Base-by-base conservation (phyloP, 1,140 invertebrate species). In the Planococcus citri region DNA sequence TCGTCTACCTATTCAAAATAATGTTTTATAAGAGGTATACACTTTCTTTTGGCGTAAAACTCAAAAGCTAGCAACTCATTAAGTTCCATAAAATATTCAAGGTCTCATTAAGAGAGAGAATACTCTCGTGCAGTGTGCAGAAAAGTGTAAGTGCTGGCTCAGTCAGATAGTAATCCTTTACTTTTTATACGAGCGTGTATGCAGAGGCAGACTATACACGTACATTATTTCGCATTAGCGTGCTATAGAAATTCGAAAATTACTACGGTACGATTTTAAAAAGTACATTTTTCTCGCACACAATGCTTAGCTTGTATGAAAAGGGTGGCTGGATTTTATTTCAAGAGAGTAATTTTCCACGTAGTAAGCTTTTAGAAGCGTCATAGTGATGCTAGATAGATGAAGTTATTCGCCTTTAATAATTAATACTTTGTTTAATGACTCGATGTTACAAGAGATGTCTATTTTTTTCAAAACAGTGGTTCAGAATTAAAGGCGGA, bases 51-150 rank as follows among this genome's bases (percentile, higher is more conserved):
- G 22, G 21, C 25, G 2, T 58, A n/a, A 58, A 64, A 24, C 22
- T 64, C 25, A 64, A 64, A 64, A 27, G 60, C 60, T 25, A 64
- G 25, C 21, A 64, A 64, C 60, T 64, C 60, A 64, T 64, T 64
- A 64, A 22, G 60, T 27, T 64, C 10, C 17, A 64, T 64, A 21
- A 64, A 64, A 64, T 64, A 64, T 64, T 64, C 60, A 64, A 64
- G 60, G 60, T 64, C 60, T 64, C 60, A 64, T 64, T 64, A 6
- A 64, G 17, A 4, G 12, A 12, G 6, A n/a, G 41, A 51, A 25
- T 25, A 25, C 25, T n/a, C n/a, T n/a, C n/a, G n/a, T n/a, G n/a
- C n/a, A n/a, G n/a, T 24, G 20, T 22, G 20, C 60, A 64, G 60
- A 64, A 64, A 64, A 64, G 6, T 51, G 6, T 51, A 51, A 51